Evolutionary conservation across 1,140 invertebrate genomes (phyloP).

Genomic region (Octopus sinensis): DNA sequence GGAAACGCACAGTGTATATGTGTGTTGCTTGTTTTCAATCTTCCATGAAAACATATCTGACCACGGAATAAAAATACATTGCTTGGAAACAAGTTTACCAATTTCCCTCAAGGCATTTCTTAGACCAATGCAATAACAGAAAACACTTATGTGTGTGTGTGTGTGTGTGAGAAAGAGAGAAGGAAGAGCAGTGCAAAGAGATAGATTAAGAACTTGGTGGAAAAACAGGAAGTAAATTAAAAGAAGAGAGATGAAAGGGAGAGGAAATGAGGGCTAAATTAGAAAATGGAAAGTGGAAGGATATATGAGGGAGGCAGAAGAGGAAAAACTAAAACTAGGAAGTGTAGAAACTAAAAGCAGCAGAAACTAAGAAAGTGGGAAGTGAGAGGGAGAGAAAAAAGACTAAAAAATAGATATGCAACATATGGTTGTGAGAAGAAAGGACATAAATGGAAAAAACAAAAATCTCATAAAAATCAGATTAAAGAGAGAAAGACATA

Average conservation of each 20-base stretch:
- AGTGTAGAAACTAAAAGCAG: not conserved
- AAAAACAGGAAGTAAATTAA: not conserved
- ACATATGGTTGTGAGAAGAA: constrained; percentile 21
- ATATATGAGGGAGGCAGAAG: not conserved
- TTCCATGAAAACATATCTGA: no score
- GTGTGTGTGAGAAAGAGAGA: not conserved
- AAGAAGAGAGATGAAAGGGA: no score
- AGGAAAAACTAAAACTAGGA: not conserved
- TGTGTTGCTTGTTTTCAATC: no score
- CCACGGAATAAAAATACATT: no score
- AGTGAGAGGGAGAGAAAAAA: not conserved
- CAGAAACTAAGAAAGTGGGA: not conserved
- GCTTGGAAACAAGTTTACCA: no score
- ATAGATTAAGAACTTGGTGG: not conserved
- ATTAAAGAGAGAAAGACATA: not conserved
- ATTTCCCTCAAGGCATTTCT: no score
- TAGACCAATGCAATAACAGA: no score
- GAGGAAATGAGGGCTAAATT: not conserved
- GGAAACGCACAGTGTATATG: no score
- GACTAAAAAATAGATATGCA: constrained; percentile 31
- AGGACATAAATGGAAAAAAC: not conserved
- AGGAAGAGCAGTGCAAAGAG: not conserved
- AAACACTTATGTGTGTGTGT: no score
- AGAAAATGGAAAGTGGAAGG: not conserved
- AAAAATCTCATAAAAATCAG: not conserved